A percentile compares a stretch with the other conserved stretches of the same genome.
Conservation (phyloP, 2,797 vertebrate genomes). For the Silurus aristotelis region DNA sequence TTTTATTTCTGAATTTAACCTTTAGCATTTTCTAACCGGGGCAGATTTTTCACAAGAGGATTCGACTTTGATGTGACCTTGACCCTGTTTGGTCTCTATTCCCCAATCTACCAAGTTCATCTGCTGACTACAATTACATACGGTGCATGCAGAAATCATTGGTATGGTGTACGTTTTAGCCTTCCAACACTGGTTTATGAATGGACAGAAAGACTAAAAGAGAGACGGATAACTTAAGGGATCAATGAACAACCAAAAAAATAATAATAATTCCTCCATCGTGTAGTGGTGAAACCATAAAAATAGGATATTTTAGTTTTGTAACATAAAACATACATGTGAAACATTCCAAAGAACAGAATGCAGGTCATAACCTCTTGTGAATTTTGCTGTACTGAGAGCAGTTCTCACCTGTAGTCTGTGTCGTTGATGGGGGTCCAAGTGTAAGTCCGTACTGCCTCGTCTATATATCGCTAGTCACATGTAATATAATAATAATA, state of each 20-base stretch:
- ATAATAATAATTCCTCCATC: neutral
- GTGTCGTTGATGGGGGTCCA: conserved; percentile 95
- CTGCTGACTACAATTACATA: neutral
- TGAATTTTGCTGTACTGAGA: neutral
- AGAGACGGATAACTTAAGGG: neutral
- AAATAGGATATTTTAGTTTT: neutral
- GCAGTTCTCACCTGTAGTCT: conserved; percentile 91
- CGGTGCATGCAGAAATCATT: neutral
- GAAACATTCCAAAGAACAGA: neutral
- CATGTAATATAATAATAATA: conserved; percentile 17
- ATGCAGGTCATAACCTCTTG: neutral
- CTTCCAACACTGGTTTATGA: neutral
- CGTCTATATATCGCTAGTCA: conserved; percentile 91
- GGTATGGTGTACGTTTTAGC: neutral
- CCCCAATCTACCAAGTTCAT: neutral
- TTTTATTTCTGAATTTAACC: neutral
- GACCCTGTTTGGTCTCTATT: neutral
- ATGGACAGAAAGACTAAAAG: neutral
- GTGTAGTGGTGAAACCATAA: neutral
- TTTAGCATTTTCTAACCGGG: neutral
- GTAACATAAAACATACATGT: neutral
- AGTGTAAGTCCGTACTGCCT: conserved; percentile 87
- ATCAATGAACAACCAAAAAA: neutral
- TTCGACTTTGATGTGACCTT: neutral
- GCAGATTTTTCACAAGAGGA: neutral